These are phyloP conservation scores for Chaitophorus viminalis DNA, from an alignment of 2,888 invertebrate genomes.

Conservation along the genomic window DNA sequence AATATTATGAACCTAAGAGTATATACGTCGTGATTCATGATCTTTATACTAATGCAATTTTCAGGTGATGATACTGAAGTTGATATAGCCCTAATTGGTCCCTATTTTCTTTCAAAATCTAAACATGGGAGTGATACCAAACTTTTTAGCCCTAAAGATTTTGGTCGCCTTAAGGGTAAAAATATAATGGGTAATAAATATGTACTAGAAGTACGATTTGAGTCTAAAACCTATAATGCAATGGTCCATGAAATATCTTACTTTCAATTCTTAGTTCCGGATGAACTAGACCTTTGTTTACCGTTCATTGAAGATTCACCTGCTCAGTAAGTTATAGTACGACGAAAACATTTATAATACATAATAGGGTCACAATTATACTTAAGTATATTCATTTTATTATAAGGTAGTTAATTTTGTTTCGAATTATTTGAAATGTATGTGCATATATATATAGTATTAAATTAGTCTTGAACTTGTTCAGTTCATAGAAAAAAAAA, in stretches of 20 bases:
- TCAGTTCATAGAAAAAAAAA: no score
- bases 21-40: no score
- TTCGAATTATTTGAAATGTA: no score
- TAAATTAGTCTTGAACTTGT: no score
- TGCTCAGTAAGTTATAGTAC: background rate
- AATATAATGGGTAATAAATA: constrained; percentile 16
- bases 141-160: background rate
- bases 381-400: no score
- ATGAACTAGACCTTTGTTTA: background rate
- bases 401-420: no score
- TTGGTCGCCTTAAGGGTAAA: background rate
- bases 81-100: constrained; percentile 4
- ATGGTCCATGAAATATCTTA: background rate
- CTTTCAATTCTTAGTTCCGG: constrained; percentile 12
- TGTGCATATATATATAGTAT: no score
- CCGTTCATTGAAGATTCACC: background rate
- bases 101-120: constrained; percentile 6
- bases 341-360: no score
- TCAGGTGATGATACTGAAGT: background rate
- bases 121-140: background rate
- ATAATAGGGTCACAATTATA: no score
- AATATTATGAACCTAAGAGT: background rate
- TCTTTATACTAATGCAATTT: constrained; percentile 6
- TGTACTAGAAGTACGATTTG: background rate
- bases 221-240: background rate